Percentiles rank a stretch among this genome's conserved stretches.
Conservation (phyloP, 2,113 vertebrate species). For the Ranitomeya imitator region DNA sequence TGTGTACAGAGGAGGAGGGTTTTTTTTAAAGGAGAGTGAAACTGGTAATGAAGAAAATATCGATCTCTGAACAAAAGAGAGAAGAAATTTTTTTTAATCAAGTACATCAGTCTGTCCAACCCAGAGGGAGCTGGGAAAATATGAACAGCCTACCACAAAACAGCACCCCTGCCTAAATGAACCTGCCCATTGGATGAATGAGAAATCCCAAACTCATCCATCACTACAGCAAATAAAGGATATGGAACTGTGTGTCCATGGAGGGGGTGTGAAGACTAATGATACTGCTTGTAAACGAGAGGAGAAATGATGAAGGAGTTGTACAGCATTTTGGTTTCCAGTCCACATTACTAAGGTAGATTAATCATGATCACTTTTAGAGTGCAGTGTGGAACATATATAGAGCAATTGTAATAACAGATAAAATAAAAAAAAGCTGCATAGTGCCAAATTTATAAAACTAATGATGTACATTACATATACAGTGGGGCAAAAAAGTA, state of each 20-base stretch:
- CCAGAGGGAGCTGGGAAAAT: background rate
- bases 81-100: slow-evolving; percentile 38
- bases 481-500: too few species aligned
- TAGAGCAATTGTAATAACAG: background rate
- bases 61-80: slow-evolving; percentile 22
- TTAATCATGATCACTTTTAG: slow-evolving; percentile 26
- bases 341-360: background rate
- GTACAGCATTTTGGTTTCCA: background rate
- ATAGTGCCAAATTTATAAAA: background rate
- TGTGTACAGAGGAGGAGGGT: background rate
- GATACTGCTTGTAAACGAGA: background rate
- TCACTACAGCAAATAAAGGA: slow-evolving; percentile 48
- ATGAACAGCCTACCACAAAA: background rate
- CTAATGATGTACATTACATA: background rate
- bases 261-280: background rate
- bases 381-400: background rate
- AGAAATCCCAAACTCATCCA: slow-evolving; percentile 26
- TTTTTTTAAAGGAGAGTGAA: slow-evolving; percentile 33
- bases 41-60: slow-evolving; percentile 50
- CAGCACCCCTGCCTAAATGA: slow-evolving; percentile 33
- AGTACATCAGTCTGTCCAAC: background rate
- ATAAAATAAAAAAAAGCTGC: background rate
- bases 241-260: slow-evolving; percentile 10
- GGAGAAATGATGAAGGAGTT: background rate
- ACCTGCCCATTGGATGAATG: slow-evolving; percentile 45